Evolutionary conservation across 2,797 vertebrate species (phyloP).

Genomic region (Poeciliopsis presidionis): DNA sequence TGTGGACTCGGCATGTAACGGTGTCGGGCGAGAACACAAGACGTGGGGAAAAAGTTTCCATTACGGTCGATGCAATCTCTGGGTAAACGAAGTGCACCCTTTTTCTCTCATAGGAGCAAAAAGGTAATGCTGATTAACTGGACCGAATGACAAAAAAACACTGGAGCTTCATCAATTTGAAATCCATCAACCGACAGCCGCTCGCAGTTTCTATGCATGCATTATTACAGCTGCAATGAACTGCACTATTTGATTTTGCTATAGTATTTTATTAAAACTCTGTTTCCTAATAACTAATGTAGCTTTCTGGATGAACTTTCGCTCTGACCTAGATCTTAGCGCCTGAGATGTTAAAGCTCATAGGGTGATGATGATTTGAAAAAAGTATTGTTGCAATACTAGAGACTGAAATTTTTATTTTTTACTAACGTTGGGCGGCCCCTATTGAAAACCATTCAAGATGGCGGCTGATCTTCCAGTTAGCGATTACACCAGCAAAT

Average conservation of each 20-base stretch:
- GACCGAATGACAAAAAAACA: not conserved
- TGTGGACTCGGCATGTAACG: conserved; percentile 26
- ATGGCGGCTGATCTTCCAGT: not conserved
- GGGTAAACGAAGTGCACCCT: not conserved
- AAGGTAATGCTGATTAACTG: not conserved
- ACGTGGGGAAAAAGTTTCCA: not conserved
- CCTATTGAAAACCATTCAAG: not conserved
- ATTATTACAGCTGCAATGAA: not conserved
- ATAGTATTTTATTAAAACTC: not conserved
- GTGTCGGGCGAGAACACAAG: not conserved
- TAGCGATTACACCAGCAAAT: not conserved
- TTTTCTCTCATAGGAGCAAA: not conserved
- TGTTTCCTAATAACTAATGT: not conserved
- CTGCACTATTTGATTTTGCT: not conserved
- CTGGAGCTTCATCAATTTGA: not conserved
- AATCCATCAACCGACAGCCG: not conserved
- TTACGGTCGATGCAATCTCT: not conserved
- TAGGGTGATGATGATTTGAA: not conserved
- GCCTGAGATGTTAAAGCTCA: not conserved
- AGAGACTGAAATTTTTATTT: not conserved
- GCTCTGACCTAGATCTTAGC: not conserved
- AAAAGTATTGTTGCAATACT: not conserved
- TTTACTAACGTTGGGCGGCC: not conserved
- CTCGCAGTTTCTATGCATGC: not conserved
- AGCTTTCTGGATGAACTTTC: not conserved